Conservation (phyloP, 2,797 vertebrate genomes). For the Morelia viridis region DNA sequence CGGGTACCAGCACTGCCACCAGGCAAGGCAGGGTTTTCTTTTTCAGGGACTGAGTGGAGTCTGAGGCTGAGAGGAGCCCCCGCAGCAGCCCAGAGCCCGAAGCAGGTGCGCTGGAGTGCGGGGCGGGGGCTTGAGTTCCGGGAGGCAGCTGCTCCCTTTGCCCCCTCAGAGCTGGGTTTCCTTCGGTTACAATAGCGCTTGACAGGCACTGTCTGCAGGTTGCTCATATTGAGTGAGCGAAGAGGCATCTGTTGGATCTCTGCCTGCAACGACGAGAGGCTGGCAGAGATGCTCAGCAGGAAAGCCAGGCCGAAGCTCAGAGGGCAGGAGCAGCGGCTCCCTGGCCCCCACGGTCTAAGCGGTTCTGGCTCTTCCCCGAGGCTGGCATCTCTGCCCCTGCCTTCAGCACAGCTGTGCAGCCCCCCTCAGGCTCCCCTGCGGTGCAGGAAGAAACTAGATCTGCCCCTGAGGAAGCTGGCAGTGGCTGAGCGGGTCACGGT, state of each 20-base stretch:
- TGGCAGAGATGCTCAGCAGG: no score
- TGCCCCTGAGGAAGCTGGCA: no score
- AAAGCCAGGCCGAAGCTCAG: no score
- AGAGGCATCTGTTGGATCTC: background rate
- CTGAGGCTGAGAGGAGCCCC: no score
- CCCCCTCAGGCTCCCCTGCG: no score
- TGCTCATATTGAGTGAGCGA: background rate
- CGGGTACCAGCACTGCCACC: no score
- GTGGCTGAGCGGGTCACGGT: no score
- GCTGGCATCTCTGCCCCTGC: background rate
- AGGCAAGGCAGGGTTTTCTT: background rate
- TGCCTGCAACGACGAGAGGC: background rate
- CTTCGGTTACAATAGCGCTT: background rate
- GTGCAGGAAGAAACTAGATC: background rate
- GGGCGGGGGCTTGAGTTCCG: background rate
- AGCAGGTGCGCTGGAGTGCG: accelerated
- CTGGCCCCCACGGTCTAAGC: background rate
- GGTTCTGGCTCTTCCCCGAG: background rate
- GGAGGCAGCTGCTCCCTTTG: background rate
- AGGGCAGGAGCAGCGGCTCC: no score
- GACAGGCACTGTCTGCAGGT: background rate
- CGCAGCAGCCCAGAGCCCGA: no score
- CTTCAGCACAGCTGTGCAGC: no score
- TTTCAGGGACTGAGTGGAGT: background rate
- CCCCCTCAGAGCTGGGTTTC: background rate